Conservation (phyloP, 2,888 invertebrate species). For the Pachycephus smyrnensis region DNA sequence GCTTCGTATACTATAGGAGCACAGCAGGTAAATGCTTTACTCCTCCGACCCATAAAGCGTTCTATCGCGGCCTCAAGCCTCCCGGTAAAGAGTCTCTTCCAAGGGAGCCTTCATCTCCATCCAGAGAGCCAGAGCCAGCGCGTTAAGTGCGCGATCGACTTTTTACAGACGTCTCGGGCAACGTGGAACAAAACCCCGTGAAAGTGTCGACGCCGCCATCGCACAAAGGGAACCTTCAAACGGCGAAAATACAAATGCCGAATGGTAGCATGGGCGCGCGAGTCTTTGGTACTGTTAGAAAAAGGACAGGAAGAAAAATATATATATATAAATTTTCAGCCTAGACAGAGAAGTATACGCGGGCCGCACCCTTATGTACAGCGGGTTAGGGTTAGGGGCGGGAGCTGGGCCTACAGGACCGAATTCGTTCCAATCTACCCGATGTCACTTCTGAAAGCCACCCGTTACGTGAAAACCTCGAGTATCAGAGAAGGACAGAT, state of each 20-base stretch:
- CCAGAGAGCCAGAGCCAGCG: neutral
- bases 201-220: neutral
- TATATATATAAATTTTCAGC: neutral
- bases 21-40: neutral
- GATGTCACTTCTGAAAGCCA: constrained; percentile 1
- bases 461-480: constrained; percentile 18
- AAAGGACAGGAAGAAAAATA: neutral
- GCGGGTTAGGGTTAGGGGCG: neutral
- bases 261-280: neutral
- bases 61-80: neutral
- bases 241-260: neutral
- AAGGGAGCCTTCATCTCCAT: neutral
- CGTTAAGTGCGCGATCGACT: neutral
- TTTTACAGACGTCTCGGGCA: neutral
- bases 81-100: neutral
- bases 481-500: constrained; percentile 28
- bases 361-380: neutral
- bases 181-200: neutral
- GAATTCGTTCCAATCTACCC: neutral
- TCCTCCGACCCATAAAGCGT: neutral
- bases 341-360: neutral
- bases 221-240: neutral
- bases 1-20: neutral
- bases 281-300: neutral
- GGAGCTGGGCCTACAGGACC: constrained; percentile 6